These are phyloP conservation scores for Scolanthus callimorphus DNA, from an alignment of 92 coral and sea anemone species.

Conservation along the genomic window DNA sequence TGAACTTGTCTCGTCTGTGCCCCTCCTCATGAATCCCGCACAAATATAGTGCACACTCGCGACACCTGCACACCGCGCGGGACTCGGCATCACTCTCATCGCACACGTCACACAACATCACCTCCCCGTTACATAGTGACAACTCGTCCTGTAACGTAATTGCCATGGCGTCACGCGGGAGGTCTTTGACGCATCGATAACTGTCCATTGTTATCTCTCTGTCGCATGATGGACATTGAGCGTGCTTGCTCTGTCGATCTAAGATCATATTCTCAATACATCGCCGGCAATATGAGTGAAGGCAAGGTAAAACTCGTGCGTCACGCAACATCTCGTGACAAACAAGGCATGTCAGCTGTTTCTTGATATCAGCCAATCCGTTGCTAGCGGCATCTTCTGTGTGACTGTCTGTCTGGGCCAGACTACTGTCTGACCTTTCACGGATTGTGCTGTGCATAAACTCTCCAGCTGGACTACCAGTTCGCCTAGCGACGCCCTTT, in stretches of 20 bases:
- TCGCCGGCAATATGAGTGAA: constrained; percentile 53
- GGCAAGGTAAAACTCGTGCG: constrained; percentile 56
- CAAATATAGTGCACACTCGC: constrained; percentile 54
- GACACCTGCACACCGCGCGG: constrained; percentile 35
- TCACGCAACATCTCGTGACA: constrained; percentile 37
- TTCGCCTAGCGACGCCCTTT: no score
- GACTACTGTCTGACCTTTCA: no score
- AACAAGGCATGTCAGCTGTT: constrained; percentile 37
- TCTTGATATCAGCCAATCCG: constrained; percentile 25
- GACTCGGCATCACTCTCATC: constrained; percentile 35
- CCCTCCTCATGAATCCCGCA: constrained; percentile 57
- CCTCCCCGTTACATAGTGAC: constrained; percentile 37
- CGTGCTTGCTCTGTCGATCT: constrained; percentile 9
- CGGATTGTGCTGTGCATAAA: no score
- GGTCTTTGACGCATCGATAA: constrained; percentile 22
- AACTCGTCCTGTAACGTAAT: constrained; percentile 47
- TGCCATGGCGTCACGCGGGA: constrained; percentile 51
- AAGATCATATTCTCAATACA: constrained; percentile 46
- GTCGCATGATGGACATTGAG: constrained; percentile 44
- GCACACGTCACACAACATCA: constrained; percentile 47
- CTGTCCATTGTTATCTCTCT: constrained; percentile 25
- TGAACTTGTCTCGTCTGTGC: constrained; percentile 44
- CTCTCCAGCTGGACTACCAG: no score
- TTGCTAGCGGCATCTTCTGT: no score
- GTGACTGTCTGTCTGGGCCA: no score